phyloP scores from a whole-genome alignment of 2,797 vertebrate genomes.

The Melanotaenia maccullochi region DNA sequence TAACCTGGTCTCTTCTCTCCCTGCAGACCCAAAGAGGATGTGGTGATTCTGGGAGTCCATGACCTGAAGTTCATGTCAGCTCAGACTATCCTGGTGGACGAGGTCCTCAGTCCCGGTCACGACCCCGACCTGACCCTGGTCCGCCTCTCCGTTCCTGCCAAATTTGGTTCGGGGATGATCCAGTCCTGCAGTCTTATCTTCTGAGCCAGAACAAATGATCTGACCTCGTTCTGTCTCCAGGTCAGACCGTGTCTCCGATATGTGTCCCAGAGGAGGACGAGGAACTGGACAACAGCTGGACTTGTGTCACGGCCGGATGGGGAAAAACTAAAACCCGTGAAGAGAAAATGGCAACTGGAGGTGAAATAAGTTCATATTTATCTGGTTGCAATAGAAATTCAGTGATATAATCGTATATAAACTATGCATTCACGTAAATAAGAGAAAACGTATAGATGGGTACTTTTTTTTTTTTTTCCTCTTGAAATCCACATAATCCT shows the following conservation, averaged over 20 bases:
- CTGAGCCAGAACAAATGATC: not conserved
- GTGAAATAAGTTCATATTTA: too few relatives aligned
- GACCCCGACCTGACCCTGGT: constrained; percentile 70
- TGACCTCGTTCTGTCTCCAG: constrained; percentile 45
- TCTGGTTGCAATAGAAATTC: too few relatives aligned
- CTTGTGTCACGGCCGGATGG: constrained; percentile 78
- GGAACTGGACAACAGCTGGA: constrained; percentile 59
- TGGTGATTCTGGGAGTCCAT: constrained; percentile 70
- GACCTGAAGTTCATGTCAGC: constrained; percentile 52
- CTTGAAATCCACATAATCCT: too few relatives aligned
- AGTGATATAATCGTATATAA: too few relatives aligned
- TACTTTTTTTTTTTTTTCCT: too few relatives aligned
- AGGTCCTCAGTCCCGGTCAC: constrained; percentile 45
- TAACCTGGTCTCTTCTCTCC: not conserved
- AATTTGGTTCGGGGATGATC: constrained; percentile 46
- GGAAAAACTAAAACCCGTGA: constrained; percentile 34
- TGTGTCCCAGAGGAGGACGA: constrained; percentile 74
- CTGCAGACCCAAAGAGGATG: constrained; percentile 64
- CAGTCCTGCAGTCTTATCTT: not conserved
- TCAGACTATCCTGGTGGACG: constrained; percentile 57
- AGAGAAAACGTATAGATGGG: too few relatives aligned
- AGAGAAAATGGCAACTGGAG: too few relatives aligned
- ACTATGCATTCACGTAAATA: too few relatives aligned
- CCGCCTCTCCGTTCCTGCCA: constrained; percentile 57
- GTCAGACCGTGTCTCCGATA: constrained; percentile 50